Base-by-base conservation (phyloP, 2,797 vertebrate genomes). In the Siniperca undulata region DNA sequence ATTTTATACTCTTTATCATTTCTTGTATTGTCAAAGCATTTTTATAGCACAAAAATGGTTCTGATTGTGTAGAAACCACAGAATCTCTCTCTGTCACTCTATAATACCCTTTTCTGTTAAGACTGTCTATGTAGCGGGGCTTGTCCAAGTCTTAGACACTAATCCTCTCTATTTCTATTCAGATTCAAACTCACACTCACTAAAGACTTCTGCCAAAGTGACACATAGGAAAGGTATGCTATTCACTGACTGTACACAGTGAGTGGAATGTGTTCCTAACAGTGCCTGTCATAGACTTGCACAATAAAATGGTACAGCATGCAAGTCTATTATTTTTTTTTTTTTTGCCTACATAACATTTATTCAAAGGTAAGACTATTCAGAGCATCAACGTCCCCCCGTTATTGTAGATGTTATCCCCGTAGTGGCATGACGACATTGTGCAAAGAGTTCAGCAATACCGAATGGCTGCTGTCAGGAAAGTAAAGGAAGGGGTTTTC, bases 161-260 rank as follows among this genome's bases (percentile, higher is more conserved):
- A 76, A 79, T 81, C 38, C 53, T 36, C 4, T 60, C 38, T 60
- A 38, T 60, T 78, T 78, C 24, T 44, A 76, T 83, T 81, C 48
- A 30, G 59, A 73, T 78, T 69, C 34, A 66, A 24, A 40, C 46
- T 65, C 58, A 34, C 48, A 46, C 52, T 74, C 58, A 48, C 44
- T 38, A 27, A 66, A 69, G 56, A 64, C 53, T 7, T 17, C 44
- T 69, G 73, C 38, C 48, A 20, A 71, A 72, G 58, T 48, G 53
- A 67, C 74, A 19, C 44, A 66, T 11, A 55, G 66, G 24, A 60
- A 56, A 52, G 19, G 44, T 9, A 27, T 30, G 55, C 46, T 44
- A 38, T 73, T 83, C 73, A 80, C 44, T 34, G 48, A 62, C 65
- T 68, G 44, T 19, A 67, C 69, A 30, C 30, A 62, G 48, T 4